phyloP scores from a whole-genome alignment of 2,888 invertebrate species.

The Lycocerus yunnanus region DNA sequence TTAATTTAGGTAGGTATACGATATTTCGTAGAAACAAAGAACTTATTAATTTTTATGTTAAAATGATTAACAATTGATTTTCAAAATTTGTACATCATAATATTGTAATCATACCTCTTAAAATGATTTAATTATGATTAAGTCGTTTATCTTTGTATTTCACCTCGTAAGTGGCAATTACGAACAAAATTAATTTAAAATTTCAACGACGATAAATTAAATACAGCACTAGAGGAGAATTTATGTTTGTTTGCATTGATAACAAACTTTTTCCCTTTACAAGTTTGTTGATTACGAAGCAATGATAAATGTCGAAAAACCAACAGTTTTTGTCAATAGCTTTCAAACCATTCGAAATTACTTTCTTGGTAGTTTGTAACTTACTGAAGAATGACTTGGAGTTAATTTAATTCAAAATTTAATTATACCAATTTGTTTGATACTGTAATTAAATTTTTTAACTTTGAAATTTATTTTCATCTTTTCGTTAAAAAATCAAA shows the following conservation, averaged over 20 bases:
- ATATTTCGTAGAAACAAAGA: no score
- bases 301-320: conserved; percentile 20
- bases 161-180: background rate
- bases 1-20: background rate
- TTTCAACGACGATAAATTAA: background rate
- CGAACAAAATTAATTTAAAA: background rate
- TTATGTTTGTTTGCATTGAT: background rate
- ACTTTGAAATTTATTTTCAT: background rate
- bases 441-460: conserved; percentile 21
- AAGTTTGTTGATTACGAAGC: conserved; percentile 20
- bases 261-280: conserved; percentile 3
- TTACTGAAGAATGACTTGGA: conserved; percentile 19
- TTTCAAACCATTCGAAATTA: conserved; percentile 18
- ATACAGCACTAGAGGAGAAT: background rate
- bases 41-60: background rate
- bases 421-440: conserved; percentile 28
- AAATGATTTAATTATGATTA: background rate
- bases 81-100: no score
- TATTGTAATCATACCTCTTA: no score
- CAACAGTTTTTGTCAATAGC: conserved; percentile 18
- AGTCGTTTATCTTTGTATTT: background rate
- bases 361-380: conserved; percentile 24
- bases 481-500: background rate
- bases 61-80: background rate
- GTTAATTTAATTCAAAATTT: conserved; percentile 25